phyloP scores from a whole-genome alignment of 1,140 invertebrate species.

The Drosophila equinoxialis region DNA sequence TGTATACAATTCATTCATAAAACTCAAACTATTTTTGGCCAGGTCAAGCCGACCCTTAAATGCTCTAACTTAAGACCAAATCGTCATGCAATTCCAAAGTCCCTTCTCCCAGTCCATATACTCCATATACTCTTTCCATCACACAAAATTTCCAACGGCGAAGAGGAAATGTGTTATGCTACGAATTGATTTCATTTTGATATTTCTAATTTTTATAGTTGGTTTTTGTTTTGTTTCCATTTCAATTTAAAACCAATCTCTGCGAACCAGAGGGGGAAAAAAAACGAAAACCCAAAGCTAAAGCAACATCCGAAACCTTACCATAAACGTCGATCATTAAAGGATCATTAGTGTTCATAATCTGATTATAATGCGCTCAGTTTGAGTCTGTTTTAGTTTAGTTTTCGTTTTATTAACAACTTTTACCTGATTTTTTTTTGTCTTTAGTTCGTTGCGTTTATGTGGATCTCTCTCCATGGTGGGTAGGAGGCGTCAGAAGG shows the following conservation, averaged over 20 bases:
- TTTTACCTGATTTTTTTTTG: conserved; percentile 66
- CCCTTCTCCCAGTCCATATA: neutral
- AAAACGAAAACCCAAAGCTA: conserved; percentile 20
- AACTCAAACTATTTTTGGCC: conserved; percentile 11
- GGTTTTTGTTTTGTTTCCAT: conserved; percentile 29
- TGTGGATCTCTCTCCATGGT: neutral
- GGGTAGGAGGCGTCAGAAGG: too few species aligned
- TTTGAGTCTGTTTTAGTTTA: conserved; percentile 69
- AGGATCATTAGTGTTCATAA: conserved; percentile 82
- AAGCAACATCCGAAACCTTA: conserved; percentile 35
- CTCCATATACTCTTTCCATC: neutral
- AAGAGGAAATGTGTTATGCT: conserved; percentile 56
- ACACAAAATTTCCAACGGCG: conserved; percentile 1
- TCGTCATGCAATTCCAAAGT: neutral
- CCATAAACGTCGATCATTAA: conserved; percentile 79
- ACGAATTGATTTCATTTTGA: conserved; percentile 63
- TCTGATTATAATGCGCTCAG: conserved; percentile 82
- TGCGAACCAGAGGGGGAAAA: neutral
- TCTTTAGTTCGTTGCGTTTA: conserved; percentile 21
- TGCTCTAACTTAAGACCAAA: conserved; percentile 13
- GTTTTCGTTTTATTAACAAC: conserved; percentile 77
- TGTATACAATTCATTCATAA: conserved; percentile 54
- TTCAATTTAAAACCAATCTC: conserved; percentile 78
- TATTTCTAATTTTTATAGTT: conserved; percentile 34
- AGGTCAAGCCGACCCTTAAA: conserved; percentile 27